Base-by-base conservation (phyloP, 1,140 invertebrate genomes). In the Orchestia grillus region DNA sequence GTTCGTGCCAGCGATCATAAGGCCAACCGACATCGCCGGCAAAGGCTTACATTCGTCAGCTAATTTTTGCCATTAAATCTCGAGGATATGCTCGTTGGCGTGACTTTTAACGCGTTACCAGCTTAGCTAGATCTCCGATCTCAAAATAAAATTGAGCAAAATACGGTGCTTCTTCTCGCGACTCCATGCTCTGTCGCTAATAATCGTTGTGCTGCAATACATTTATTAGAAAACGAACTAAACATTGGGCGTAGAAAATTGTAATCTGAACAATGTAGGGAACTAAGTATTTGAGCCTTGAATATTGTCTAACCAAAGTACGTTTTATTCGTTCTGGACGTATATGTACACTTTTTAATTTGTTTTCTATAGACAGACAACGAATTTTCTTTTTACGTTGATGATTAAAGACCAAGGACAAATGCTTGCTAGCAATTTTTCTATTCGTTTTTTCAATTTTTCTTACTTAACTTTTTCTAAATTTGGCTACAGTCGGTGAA, bases 51-150 rank as follows among this genome's bases (percentile, higher is more conserved):
- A 94, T 94, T 44, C 92, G 16, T 94, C 92, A 94, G 92, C 4
- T 44, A 94, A 94, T 94, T 94, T 94, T 94, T 94, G 92, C 44
- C 44, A 47, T 94, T 94, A 94, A 47, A 94, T 94, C 44, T 94
- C 44, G 47, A 94, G 92, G 44, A 94, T 94, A 47, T 94, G 44
- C 92, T 94, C 92, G 44, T 94, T 94, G 11, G 92, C 44, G 44
- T 40, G 6, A 94, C 92, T 94, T 94, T 94, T 94, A 44, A 94
- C 36, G 92, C 92, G 43, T 94, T 94, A 94, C 45, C 92, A 45
- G 92, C 92, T 94, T 94, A 44, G 43, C 36, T 40, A 47, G 92
- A 15, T 47, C 44, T 47, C 44, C 8, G 92, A 15, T 47, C 44
- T 47, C 44, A 47, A 47, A 94, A 94, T 94, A 94, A 94, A 94